phyloP scores from a whole-genome alignment of 2,113 vertebrate genomes.

The Lagopus muta region DNA sequence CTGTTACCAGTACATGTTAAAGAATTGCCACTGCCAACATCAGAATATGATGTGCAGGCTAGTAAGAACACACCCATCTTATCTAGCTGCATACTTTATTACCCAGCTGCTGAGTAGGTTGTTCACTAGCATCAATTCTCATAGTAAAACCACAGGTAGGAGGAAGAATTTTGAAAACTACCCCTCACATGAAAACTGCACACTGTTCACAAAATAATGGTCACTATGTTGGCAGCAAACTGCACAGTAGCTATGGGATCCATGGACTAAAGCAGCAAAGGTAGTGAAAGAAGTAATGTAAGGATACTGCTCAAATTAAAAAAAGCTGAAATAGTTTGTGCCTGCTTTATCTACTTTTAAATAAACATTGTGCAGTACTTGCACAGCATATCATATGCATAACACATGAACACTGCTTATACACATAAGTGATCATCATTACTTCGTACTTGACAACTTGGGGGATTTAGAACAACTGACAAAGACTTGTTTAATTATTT shows the following conservation, averaged over 20 bases:
- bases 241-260: background rate
- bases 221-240: background rate
- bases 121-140: background rate
- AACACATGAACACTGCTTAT: background rate
- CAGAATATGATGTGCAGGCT: background rate
- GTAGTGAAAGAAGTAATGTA: background rate
- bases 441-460: background rate
- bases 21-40: background rate
- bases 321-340: background rate
- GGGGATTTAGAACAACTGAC: background rate
- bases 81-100: background rate
- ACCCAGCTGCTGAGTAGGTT: rapidly evolving
- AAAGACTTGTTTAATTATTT: too few species aligned
- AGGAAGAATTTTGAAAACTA: background rate
- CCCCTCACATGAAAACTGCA: background rate
- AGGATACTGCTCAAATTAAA: rapidly evolving
- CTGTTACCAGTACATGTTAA: background rate
- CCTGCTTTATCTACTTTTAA: background rate
- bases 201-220: background rate
- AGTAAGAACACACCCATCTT: background rate
- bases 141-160: background rate
- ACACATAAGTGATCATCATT: background rate
- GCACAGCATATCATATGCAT: background rate
- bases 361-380: background rate
- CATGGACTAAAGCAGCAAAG: background rate